These are phyloP conservation scores for Polymixis flavicincta DNA, from an alignment of 2,888 invertebrate species.

Conservation along the genomic window DNA sequence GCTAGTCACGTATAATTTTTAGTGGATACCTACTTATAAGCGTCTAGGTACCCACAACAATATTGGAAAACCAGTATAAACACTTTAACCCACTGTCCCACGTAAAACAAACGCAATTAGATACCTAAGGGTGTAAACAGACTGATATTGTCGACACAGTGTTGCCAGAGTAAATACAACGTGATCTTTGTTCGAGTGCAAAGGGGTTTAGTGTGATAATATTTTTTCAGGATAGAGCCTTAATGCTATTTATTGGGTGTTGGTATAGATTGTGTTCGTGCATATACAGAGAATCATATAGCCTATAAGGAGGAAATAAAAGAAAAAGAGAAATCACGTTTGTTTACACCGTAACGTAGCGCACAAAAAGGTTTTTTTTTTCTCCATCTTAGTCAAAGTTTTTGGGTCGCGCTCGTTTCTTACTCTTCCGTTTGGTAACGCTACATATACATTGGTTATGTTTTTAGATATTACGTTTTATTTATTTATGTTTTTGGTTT, in stretches of 20 bases:
- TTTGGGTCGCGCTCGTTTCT: too few species aligned
- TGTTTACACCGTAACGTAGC: too few species aligned
- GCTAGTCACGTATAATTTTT: neutral
- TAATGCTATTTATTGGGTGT: conserved; percentile 34
- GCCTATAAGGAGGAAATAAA: too few species aligned
- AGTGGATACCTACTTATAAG: neutral
- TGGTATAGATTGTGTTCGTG: neutral
- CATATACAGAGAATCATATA: neutral
- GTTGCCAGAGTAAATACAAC: conserved; percentile 72
- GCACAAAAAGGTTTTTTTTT: too few species aligned
- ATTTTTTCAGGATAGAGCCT: conserved; percentile 76
- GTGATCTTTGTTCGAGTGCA: conserved; percentile 77
- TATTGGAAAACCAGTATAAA: conserved; percentile 23
- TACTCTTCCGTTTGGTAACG: too few species aligned
- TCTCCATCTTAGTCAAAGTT: too few species aligned
- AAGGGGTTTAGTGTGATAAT: conserved; percentile 73
- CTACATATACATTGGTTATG: too few species aligned
- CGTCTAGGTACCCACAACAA: neutral
- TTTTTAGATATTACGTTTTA: too few species aligned
- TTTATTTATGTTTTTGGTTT: too few species aligned
- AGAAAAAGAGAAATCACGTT: neutral
- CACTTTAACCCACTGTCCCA: conserved; percentile 40
- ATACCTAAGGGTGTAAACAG: conserved; percentile 68
- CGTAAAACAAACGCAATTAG: conserved; percentile 84
- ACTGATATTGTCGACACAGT: conserved; percentile 70